Percentiles rank a stretch among this genome's conserved stretches.
Conservation (phyloP, 2,888 invertebrate species). For the Entomobrya proxima region DNA sequence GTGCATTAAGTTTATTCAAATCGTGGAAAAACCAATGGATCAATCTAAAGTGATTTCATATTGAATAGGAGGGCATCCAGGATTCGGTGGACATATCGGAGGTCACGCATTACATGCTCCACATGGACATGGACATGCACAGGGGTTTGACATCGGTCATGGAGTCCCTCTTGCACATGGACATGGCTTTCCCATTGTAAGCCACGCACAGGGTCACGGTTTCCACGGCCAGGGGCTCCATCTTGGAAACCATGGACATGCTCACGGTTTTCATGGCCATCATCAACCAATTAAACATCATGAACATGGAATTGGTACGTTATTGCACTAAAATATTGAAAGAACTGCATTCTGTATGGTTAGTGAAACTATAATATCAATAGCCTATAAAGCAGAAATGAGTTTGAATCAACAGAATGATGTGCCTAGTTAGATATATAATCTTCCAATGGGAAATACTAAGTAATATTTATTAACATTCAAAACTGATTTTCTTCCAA, state of each 20-base stretch:
- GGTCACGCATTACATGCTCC: neutral
- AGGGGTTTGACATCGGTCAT: slow-evolving; percentile 16
- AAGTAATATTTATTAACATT: neutral
- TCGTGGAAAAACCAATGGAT: no score
- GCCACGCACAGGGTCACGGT: slow-evolving; percentile 19
- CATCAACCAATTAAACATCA: slow-evolving; percentile 36
- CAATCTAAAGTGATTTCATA: neutral
- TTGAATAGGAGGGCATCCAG: neutral
- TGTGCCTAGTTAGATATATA: no score
- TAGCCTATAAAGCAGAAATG: no score
- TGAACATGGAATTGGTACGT: slow-evolving; percentile 25
- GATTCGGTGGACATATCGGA: neutral
- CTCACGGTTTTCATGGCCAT: neutral
- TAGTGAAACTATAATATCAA: neutral
- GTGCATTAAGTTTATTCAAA: no score
- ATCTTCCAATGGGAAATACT: neutral
- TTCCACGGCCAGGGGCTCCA: no score
- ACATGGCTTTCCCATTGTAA: slow-evolving; percentile 21
- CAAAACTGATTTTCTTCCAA: neutral
- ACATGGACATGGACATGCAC: slow-evolving; percentile 50
- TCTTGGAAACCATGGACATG: slow-evolving; percentile 37
- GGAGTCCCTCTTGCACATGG: slow-evolving; percentile 23
- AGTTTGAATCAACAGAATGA: no score
- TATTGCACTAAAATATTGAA: neutral
- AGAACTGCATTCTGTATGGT: neutral